These are phyloP conservation scores for Slavum lentiscoides DNA, from an alignment of 2,888 invertebrate genomes.

Conservation along the genomic window DNA sequence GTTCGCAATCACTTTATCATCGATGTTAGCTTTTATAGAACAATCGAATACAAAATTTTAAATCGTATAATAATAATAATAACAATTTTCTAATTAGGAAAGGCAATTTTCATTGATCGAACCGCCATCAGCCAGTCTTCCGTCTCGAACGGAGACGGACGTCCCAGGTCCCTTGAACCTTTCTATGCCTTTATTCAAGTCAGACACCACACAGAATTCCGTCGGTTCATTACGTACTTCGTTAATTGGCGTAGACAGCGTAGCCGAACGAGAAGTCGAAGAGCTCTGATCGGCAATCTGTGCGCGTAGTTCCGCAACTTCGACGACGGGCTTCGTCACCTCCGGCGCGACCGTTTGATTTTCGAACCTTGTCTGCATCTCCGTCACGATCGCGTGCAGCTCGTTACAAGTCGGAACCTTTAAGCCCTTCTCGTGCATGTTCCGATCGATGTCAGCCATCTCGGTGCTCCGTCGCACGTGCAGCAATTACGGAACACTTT, in stretches of 20 bases:
- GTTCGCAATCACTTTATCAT: no score
- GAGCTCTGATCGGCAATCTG: not conserved
- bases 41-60: no score
- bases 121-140: not conserved
- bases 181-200: not conserved
- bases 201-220: not conserved
- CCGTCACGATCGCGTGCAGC: not conserved
- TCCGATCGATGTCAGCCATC: no score
- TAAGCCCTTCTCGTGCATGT: not conserved
- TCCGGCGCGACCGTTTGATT: not conserved
- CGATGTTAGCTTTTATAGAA: no score
- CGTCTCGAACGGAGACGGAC: not conserved
- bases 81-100: no score
- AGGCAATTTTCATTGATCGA: no score
- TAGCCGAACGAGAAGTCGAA: no score
- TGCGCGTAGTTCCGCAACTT: not conserved
- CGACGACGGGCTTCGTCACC: not conserved
- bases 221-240: not conserved
- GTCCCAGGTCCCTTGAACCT: not conserved
- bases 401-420: not conserved
- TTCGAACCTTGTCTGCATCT: not conserved
- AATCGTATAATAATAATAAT: no score
- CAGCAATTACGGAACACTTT: no score
- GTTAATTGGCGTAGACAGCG: not conserved
- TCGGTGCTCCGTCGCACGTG: no score